A percentile compares a stretch with the other conserved stretches of the same genome.
Conservation (phyloP, 2,888 invertebrate species). For the Parochlus steinenii region DNA sequence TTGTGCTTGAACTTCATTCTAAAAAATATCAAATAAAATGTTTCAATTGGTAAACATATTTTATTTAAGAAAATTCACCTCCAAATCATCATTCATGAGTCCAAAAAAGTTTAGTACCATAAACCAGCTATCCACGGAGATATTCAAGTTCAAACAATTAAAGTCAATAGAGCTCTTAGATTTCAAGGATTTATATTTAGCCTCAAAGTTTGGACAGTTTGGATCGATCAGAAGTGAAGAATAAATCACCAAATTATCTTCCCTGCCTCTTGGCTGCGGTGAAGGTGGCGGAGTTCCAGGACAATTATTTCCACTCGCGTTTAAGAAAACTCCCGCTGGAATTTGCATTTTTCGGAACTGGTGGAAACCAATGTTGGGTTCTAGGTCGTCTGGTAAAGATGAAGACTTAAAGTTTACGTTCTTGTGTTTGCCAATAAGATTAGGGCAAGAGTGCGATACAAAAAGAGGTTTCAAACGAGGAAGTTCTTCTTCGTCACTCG, state of each 20-base stretch:
- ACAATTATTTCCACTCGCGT: constrained; percentile 22
- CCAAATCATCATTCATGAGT: constrained; percentile 22
- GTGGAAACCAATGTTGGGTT: constrained; percentile 32
- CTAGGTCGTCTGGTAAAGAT: constrained; percentile 44
- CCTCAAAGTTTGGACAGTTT: constrained; percentile 43
- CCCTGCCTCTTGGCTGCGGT: constrained; percentile 30
- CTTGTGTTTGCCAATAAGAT: constrained; percentile 32
- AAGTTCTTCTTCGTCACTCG: constrained; percentile 15
- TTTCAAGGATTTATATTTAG: constrained; percentile 41
- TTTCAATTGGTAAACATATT: too few species aligned
- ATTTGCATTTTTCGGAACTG: constrained; percentile 13
- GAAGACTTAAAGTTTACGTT: background rate
- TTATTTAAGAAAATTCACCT: too few species aligned
- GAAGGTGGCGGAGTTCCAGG: constrained; percentile 49
- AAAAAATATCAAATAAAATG: too few species aligned
- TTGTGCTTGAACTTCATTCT: background rate
- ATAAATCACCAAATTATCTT: constrained; percentile 56
- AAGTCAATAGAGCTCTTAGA: constrained; percentile 51
- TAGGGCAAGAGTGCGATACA: constrained; percentile 68
- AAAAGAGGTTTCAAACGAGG: constrained; percentile 32
- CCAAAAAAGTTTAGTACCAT: constrained; percentile 90
- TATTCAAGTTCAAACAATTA: constrained; percentile 75
- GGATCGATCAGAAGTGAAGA: constrained; percentile 51
- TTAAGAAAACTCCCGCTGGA: constrained; percentile 4
- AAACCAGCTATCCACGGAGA: constrained; percentile 91